Conservation (phyloP, 2,113 vertebrate species). For the Oncorhynchus keta region DNA sequence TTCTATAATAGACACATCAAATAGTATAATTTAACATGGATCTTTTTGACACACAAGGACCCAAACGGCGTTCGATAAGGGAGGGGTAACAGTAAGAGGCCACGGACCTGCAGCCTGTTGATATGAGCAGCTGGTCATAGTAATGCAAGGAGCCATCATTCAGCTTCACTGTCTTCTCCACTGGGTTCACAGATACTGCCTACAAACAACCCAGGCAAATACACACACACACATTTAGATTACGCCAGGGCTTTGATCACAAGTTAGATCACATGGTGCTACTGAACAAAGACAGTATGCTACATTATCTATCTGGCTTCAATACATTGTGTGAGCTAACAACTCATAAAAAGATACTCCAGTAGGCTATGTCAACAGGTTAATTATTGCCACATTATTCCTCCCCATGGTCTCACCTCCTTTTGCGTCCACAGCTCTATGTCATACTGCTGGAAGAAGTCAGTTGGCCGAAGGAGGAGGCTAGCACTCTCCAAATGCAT, state of each 20-base stretch:
- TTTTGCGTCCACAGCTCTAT: conserved; percentile 82
- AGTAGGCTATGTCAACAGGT: too few relatives aligned
- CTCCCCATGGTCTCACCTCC: conserved; percentile 67
- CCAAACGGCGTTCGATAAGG: too few relatives aligned
- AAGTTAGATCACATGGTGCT: not conserved
- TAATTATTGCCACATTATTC: not conserved
- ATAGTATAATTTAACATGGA: too few relatives aligned
- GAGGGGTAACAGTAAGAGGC: not conserved
- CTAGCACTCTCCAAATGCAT: conserved; percentile 73
- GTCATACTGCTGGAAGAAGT: conserved; percentile 72
- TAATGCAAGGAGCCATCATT: conserved; percentile 68
- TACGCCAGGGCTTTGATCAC: not conserved
- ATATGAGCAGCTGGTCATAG: conserved; percentile 82
- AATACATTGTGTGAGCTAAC: not conserved
- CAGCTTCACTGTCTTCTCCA: conserved; percentile 68
- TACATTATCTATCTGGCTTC: too few relatives aligned
- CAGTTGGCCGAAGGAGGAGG: conserved; percentile 72
- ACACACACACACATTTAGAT: not conserved
- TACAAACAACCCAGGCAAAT: conserved; percentile 46
- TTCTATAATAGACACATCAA: too few relatives aligned
- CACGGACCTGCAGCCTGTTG: conserved; percentile 81
- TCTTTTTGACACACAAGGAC: too few relatives aligned
- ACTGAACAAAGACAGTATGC: not conserved
- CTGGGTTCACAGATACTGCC: conserved; percentile 73
- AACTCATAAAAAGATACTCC: not conserved